Evolutionary conservation across 2,113 vertebrate genomes (phyloP).

Genomic region (Austrofundulus limnaeus): DNA sequence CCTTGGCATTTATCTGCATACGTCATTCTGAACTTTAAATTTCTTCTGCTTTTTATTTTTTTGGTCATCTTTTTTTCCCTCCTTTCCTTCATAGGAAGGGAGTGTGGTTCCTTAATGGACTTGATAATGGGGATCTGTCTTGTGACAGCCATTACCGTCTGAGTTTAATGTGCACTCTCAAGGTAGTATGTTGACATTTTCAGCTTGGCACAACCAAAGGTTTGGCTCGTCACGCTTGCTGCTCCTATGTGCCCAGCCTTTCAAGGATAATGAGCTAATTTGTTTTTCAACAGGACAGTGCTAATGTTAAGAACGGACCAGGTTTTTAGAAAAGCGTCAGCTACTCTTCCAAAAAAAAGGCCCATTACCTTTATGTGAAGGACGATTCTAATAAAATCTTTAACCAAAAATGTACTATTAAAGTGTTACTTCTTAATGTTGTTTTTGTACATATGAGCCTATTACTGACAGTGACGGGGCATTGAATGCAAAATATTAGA

Average conservation of each 20-base stretch:
- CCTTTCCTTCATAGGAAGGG: neutral
- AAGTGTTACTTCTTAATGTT: neutral
- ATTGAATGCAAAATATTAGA: constrained; percentile 1
- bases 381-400: constrained; percentile 10
- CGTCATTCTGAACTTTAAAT: constrained; percentile 47
- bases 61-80: no score
- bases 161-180: constrained; percentile 72
- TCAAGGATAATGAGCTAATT: constrained; percentile 74
- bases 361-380: constrained; percentile 15
- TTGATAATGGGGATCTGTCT: constrained; percentile 68
- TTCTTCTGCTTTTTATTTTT: constrained; percentile 13
- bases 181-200: constrained; percentile 75
- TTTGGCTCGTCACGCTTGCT: constrained; percentile 61
- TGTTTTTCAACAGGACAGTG: constrained; percentile 59
- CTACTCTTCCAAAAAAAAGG: constrained; percentile 25
- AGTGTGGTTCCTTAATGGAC: constrained; percentile 65
- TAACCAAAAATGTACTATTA: constrained; percentile 16
- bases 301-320: constrained; percentile 35
- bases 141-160: constrained; percentile 67
- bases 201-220: constrained; percentile 66
- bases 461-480: constrained; percentile 12
- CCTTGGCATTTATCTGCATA: constrained; percentile 53
- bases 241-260: constrained; percentile 53
- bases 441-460: constrained; percentile 2
- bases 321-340: constrained; percentile 14